Evolutionary conservation across 2,888 invertebrate genomes (phyloP).

Genomic region (Pheosia gnoma): DNA sequence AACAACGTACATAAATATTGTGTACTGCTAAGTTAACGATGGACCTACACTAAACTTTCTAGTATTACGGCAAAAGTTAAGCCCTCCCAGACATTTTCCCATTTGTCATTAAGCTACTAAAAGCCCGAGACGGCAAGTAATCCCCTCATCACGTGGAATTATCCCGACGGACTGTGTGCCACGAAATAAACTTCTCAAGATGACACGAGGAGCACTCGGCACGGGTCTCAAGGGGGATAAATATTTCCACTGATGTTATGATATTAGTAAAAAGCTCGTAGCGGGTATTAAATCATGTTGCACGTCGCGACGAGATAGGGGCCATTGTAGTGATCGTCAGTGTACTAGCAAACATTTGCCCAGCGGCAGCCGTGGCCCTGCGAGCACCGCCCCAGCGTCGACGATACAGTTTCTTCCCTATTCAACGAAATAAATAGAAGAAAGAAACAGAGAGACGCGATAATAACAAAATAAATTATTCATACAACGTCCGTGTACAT

Average conservation of each 20-base stretch:
- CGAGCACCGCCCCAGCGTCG: slow-evolving; percentile 34
- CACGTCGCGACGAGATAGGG: slow-evolving; percentile 56
- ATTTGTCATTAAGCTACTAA: slow-evolving; percentile 61
- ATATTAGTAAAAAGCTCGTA: slow-evolving; percentile 47
- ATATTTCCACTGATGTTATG: slow-evolving; percentile 39
- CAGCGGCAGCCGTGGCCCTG: slow-evolving; percentile 40
- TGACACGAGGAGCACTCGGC: slow-evolving; percentile 40
- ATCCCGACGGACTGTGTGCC: slow-evolving; percentile 54
- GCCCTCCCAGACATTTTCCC: slow-evolving; percentile 48
- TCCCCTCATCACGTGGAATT: slow-evolving; percentile 67
- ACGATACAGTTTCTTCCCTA: slow-evolving; percentile 44
- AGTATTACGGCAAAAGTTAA: slow-evolving; percentile 49
- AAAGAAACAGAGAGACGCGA: slow-evolving; percentile 50
- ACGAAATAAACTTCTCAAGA: slow-evolving; percentile 50
- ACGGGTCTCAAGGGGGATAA: slow-evolving; percentile 41
- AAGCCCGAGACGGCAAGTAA: slow-evolving; percentile 54
- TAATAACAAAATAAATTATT: slow-evolving; percentile 71
- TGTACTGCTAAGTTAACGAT: slow-evolving; percentile 39
- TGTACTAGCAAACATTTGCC: slow-evolving; percentile 50
- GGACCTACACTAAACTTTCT: slow-evolving; percentile 46
- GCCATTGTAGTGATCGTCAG: slow-evolving; percentile 28
- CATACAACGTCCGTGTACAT: slow-evolving; percentile 58
- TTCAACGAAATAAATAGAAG: slow-evolving; percentile 45
- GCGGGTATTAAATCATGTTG: slow-evolving; percentile 27
- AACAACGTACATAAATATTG: not conserved